These are phyloP conservation scores for Danaus plexippus DNA, from an alignment of 1,140 invertebrate species.

Conservation along the genomic window DNA sequence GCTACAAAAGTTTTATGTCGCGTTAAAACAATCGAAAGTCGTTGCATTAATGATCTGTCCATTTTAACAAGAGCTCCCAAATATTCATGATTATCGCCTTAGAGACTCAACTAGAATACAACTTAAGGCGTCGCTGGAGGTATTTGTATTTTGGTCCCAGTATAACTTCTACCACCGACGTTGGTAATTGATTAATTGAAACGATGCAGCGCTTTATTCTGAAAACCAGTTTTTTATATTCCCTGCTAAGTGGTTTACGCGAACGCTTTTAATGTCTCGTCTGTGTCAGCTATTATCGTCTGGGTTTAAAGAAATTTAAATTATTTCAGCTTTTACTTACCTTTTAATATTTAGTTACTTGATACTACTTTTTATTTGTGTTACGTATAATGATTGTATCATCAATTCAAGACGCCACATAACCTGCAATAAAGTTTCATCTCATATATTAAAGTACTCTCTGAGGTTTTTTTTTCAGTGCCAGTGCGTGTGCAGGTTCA, in stretches of 20 bases:
- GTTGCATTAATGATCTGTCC: constrained; percentile 35
- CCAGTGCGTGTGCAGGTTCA: no score
- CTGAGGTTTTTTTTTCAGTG: neutral
- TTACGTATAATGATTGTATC: no score
- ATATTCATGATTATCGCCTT: constrained; percentile 16
- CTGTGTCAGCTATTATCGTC: constrained; percentile 12
- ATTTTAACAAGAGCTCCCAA: constrained; percentile 21
- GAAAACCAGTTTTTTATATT: constrained; percentile 17
- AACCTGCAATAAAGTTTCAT: no score
- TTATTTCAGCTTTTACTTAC: neutral
- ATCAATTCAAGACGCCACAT: no score
- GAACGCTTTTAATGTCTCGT: constrained; percentile 15
- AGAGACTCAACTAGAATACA: constrained; percentile 8
- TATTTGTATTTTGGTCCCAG: constrained; percentile 24
- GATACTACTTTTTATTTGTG: no score
- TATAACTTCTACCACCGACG: constrained; percentile 34
- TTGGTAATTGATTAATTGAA: constrained; percentile 49
- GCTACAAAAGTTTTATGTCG: constrained; percentile 5
- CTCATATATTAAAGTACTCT: constrained; percentile 1
- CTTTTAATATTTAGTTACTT: no score
- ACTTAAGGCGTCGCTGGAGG: constrained; percentile 12
- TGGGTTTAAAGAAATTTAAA: constrained; percentile 1
- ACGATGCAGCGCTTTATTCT: constrained; percentile 31
- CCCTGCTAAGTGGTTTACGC: constrained; percentile 19
- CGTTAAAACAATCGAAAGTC: constrained; percentile 42